Base-by-base conservation (phyloP, 1,140 invertebrate species). In the Leguminivora glycinivorella region DNA sequence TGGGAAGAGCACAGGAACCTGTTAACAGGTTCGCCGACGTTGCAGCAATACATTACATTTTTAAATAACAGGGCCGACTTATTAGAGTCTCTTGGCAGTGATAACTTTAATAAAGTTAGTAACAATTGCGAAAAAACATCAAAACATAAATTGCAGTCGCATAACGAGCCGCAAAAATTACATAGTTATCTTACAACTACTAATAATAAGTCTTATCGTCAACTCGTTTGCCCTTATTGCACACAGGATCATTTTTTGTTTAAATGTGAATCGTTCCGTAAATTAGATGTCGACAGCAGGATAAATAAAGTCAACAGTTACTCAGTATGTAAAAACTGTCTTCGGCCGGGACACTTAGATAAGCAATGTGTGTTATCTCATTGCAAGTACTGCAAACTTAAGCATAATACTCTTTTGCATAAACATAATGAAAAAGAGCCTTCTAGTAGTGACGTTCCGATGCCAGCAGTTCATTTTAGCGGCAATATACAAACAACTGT, bases 11-110 rank as follows among this genome's bases (percentile, higher is more conserved):
- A 63, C n/a, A 17, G 69, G 9, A 63, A 43, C 24, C n/a, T 19
- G 12, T 24, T 70, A 12, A 60, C 25, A 38, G 34, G 52, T 34
- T 58, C 9, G 9, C 68, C 60, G 5, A 70, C 69, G 10, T 66
- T 70, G n/a, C 14, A 70, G 22, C 56, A 70, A 25, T 70, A 68
- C 22, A 70, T 70, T 29, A 29, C 14, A 12, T 70, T 70, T 63
- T 31, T 70, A 47, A 70, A 14, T n/a, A 47, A 31, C 60, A 70
- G 69, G 40, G 56, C 69, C 12, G 69, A 70, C 25, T 26, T 66
- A 29, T 19, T 70, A 12, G 69, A 70, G 9, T 26, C 69, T 1
- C n/a, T 70, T 43, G 10, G 40, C 7, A n/a, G 66, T 12, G 24
- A 70, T 26, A 70, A 47, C 12, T 9, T 12, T 2, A 40, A 70